Base-by-base conservation (phyloP, 2,888 invertebrate genomes). In the Molorchus minor region DNA sequence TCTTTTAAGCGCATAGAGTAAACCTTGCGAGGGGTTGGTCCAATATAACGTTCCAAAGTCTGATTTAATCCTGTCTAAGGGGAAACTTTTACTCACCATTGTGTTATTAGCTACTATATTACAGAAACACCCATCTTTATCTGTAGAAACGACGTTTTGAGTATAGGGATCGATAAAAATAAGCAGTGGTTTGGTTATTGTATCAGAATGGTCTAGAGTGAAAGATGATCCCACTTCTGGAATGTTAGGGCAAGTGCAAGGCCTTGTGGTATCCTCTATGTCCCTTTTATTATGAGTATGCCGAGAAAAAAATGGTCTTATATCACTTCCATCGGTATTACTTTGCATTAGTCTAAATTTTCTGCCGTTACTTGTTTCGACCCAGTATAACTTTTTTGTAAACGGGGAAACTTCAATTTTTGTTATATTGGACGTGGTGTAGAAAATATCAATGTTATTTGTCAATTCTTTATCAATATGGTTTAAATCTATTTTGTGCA, bases 321-420 rank as follows among this genome's bases (percentile, higher is more conserved):
- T 79, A 56, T 84, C 77, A 0, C 81, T 80, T 1, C 89, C 89
- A 68, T 86, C 82, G 4, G 84, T 75, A 67, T 85, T 82, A 0
- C 88, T 84, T 46, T 85, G 86, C 87, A 90, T 88, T 43, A 91
- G 77, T 29, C 83, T 83, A 3, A 87, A 86, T 41, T 84, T 77
- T 16, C 85, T 84, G n/a, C 83, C 83, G 62, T 85, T 82, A 40
- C 81, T 83, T 53, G 84, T 82, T 79, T 93, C 91, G 47, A 92
- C 86, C 94, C 94, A 95, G 69, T 88, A 87, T 2, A 95, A 75
- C 2, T 86, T 84, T 60, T 89, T 86, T n/a, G 87, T 84, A 65
- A 89, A 85, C 0, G 96, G 94, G 55, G 91, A 86, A 1, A 93
- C 84, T 74, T 91, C 87, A 19, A 95, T 79, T 74, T 88, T 87